A percentile compares a stretch with the other conserved stretches of the same genome.
These are phyloP conservation scores for Thymelicus acteon DNA, from an alignment of 2,888 invertebrate genomes.

Conservation along the genomic window DNA sequence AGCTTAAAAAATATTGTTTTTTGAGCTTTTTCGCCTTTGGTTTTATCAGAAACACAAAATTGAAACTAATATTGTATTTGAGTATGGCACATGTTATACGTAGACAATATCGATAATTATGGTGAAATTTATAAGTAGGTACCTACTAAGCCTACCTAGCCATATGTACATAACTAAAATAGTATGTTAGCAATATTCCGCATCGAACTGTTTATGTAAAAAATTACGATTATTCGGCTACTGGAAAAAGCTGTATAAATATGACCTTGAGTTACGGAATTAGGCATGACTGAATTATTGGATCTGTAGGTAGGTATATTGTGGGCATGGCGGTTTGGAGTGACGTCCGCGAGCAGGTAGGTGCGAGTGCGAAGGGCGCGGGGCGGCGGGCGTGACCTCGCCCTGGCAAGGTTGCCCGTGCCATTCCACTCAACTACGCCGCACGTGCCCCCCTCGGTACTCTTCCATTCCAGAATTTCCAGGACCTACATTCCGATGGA, in stretches of 20 bases:
- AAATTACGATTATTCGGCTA: conserved; percentile 8
- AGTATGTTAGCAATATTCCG: background rate
- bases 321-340: conserved; percentile 45
- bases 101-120: no score
- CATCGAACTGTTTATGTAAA: background rate
- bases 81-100: no score
- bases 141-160: no score
- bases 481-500: conserved; percentile 44
- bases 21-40: no score
- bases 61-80: no score
- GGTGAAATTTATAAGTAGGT: no score
- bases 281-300: conserved; percentile 19
- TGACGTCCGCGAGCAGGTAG: conserved; percentile 73
- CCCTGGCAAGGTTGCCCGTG: conserved; percentile 75
- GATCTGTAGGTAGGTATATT: conserved; percentile 15
- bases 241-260: conserved; percentile 13
- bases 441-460: conserved; percentile 65
- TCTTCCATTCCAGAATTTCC: conserved; percentile 68
- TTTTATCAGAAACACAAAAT: no score
- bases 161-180: background rate
- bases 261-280: conserved; percentile 29
- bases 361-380: conserved; percentile 48
- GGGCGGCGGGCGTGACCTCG: conserved; percentile 67
- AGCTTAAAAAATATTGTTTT: no score
- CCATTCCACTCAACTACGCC: conserved; percentile 70